phyloP scores from a whole-genome alignment of 2,888 invertebrate genomes.

The Leucophenga maculata region DNA sequence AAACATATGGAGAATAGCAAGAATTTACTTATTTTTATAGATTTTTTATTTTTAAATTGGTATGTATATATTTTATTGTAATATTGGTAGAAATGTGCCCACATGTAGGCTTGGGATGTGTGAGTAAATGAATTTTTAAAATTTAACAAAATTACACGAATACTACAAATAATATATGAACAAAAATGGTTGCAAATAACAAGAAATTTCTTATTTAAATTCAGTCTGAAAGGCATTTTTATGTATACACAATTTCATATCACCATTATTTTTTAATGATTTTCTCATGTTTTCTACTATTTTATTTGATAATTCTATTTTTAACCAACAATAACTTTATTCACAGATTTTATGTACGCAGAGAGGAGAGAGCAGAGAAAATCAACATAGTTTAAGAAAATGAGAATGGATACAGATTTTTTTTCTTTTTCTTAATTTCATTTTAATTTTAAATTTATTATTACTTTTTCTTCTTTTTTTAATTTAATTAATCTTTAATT shows the following conservation, averaged over 20 bases:
- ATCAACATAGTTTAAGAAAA: no score
- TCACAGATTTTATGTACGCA: background rate
- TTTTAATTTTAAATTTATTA: constrained; percentile 35
- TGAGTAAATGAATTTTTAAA: no score
- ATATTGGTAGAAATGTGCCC: no score
- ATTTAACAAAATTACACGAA: no score
- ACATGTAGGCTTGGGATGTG: no score
- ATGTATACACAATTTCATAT: constrained; percentile 62
- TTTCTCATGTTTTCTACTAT: constrained; percentile 51
- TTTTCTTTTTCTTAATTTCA: constrained; percentile 22
- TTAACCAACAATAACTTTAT: constrained; percentile 12
- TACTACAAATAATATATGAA: background rate
- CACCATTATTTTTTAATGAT: constrained; percentile 47
- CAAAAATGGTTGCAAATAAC: background rate
- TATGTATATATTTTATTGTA: no score
- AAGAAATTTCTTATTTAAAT: constrained; percentile 57
- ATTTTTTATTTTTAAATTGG: background rate
- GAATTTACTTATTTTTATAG: background rate
- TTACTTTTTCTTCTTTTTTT: constrained; percentile 40
- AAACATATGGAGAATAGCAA: background rate
- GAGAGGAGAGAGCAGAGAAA: constrained; percentile 44
- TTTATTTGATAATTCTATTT: constrained; percentile 44
- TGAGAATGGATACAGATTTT: constrained; percentile 33
- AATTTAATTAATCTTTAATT: constrained; percentile 52
- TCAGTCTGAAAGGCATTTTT: constrained; percentile 65